These are phyloP conservation scores for Paramormyrops kingsleyae DNA, from an alignment of 2,113 vertebrate species.

Conservation along the genomic window DNA sequence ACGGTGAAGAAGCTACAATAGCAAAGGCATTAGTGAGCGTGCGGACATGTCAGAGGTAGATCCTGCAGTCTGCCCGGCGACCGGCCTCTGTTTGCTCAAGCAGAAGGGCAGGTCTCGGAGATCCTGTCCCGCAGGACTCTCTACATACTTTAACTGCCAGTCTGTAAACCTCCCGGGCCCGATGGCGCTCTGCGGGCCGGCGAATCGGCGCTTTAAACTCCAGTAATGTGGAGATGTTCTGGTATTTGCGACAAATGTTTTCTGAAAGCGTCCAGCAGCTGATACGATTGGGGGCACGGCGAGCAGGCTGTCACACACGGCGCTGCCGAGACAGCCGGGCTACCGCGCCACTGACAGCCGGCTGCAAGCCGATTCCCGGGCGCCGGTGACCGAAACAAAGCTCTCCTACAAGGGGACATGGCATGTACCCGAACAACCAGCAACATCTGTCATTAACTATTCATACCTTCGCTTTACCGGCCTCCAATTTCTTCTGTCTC, in stretches of 20 bases:
- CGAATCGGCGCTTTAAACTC: background rate
- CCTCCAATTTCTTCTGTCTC: constrained; percentile 83
- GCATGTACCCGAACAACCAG: background rate
- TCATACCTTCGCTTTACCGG: constrained; percentile 87
- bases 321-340: background rate
- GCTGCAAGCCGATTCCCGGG: background rate
- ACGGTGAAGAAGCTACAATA: background rate
- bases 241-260: background rate
- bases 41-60: background rate
- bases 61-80: background rate
- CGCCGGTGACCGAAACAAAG: background rate
- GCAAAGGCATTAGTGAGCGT: background rate
- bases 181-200: background rate
- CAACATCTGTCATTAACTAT: background rate
- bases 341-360: background rate
- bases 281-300: background rate
- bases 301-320: background rate
- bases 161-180: background rate
- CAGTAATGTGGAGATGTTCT: background rate
- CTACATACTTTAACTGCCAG: constrained; percentile 16
- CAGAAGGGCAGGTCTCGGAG: constrained; percentile 40
- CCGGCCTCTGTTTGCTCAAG: constrained; percentile 13
- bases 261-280: background rate
- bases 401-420: background rate
- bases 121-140: constrained; percentile 56